Conservation (phyloP, 2,113 vertebrate species). For the Catharus fuscescens region DNA sequence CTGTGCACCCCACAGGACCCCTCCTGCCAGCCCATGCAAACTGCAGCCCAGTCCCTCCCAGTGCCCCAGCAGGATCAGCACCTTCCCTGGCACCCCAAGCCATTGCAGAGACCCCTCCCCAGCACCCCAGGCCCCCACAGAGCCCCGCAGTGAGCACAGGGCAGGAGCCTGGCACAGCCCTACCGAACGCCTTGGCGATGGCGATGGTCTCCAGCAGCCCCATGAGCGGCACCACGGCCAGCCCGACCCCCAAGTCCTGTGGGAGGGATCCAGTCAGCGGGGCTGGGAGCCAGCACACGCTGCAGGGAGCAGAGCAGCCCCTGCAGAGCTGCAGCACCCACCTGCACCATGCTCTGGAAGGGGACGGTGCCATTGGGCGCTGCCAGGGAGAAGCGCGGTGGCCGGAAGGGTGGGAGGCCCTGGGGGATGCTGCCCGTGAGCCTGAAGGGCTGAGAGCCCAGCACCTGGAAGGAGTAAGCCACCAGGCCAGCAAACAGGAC, state of each 20-base stretch:
- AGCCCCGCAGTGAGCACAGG: accelerated
- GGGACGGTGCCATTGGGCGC: conserved; percentile 78
- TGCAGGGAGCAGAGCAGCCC: background rate
- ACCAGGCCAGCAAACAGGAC: conserved; percentile 87
- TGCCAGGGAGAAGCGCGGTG: conserved; percentile 79
- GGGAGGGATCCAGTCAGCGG: background rate
- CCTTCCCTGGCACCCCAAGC: background rate
- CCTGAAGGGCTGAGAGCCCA: conserved; percentile 79
- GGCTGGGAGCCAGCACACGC: accelerated
- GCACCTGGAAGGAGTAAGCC: conserved; percentile 84
- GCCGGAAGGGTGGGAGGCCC: conserved; percentile 82
- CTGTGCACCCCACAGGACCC: accelerated
- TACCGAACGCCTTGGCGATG: conserved; percentile 95
- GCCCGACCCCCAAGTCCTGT: conserved; percentile 87
- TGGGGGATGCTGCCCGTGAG: conserved; percentile 83
- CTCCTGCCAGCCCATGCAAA: background rate
- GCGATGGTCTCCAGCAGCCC: conserved; percentile 92
- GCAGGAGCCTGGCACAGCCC: background rate
- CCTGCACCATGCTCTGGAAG: conserved; percentile 85
- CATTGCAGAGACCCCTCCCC: background rate
- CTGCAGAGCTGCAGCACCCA: background rate
- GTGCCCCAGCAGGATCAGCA: background rate
- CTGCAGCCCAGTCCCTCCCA: background rate
- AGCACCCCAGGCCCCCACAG: background rate
- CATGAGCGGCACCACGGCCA: conserved; percentile 91